These are phyloP conservation scores for Trachelus stipa DNA, from an alignment of 2,888 invertebrate genomes.

Conservation along the genomic window DNA sequence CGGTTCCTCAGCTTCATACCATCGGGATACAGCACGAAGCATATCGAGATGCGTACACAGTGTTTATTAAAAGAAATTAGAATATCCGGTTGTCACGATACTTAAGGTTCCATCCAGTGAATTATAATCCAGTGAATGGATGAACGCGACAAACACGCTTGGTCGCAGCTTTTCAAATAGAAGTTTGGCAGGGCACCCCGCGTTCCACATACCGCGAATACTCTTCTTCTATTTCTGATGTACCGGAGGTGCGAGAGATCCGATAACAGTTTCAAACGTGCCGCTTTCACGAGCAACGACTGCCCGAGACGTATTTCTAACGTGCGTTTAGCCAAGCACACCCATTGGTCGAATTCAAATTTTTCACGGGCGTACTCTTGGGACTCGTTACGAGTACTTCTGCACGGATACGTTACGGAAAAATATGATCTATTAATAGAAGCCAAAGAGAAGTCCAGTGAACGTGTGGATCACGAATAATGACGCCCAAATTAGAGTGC, in stretches of 20 bases:
- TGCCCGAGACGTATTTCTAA: too few relatives aligned
- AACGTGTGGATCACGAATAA: background rate
- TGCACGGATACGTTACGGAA: background rate
- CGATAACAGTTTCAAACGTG: background rate
- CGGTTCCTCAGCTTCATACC: background rate
- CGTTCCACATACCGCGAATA: slow-evolving; percentile 1
- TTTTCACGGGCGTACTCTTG: background rate
- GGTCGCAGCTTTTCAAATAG: background rate
- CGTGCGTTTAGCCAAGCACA: too few relatives aligned
- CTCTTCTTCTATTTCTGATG: slow-evolving; percentile 1
- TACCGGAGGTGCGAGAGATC: background rate
- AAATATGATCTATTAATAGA: background rate
- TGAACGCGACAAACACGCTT: background rate
- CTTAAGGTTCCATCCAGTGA: background rate
- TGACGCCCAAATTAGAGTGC: slow-evolving; percentile 5
- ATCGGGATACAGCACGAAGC: background rate
- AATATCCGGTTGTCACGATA: background rate
- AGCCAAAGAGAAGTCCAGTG: background rate
- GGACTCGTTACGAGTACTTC: background rate
- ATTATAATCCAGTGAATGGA: background rate
- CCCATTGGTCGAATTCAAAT: background rate
- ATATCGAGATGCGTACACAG: background rate
- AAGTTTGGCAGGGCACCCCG: background rate
- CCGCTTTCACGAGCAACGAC: background rate
- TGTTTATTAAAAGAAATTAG: background rate